These are phyloP conservation scores for Riparia riparia DNA, from an alignment of 2,113 vertebrate species.

Conservation along the genomic window DNA sequence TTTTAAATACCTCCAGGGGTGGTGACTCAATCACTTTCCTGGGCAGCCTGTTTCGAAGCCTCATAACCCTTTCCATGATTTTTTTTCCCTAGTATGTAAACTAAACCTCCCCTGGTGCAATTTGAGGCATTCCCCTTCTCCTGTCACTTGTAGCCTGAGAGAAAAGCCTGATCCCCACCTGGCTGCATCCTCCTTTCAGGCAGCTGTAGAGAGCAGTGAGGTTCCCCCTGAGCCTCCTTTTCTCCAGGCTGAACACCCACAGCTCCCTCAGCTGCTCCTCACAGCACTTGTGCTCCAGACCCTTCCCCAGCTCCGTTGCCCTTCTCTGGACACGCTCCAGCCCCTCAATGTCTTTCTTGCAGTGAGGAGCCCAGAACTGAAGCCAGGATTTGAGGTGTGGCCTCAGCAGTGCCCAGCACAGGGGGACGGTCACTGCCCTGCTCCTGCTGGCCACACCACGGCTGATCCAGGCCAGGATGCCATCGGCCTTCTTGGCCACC, in stretches of 20 bases:
- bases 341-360: not conserved
- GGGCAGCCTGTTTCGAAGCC: not conserved
- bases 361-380: not conserved
- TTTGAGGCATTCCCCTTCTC: not conserved
- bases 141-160: rapidly evolving
- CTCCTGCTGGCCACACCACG: not conserved
- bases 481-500: not conserved
- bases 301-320: not conserved
- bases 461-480: not conserved
- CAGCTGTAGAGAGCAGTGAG: rapidly evolving
- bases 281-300: not conserved
- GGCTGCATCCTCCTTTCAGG: not conserved
- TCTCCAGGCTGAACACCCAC: not conserved
- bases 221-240: not conserved
- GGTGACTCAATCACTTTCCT: rapidly evolving
- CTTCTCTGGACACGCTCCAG: not conserved
- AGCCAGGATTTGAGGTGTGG: not conserved
- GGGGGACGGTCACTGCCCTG: not conserved
- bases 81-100: not conserved
- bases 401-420: not conserved
- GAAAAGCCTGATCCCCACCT: rapidly evolving
- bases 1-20: not conserved
- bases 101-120: not conserved
- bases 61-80: not conserved
- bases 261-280: not conserved